A percentile compares a stretch with the other conserved stretches of the same genome.
phyloP scores from a whole-genome alignment of 2,797 vertebrate species.

The Garrulus glandarius region DNA sequence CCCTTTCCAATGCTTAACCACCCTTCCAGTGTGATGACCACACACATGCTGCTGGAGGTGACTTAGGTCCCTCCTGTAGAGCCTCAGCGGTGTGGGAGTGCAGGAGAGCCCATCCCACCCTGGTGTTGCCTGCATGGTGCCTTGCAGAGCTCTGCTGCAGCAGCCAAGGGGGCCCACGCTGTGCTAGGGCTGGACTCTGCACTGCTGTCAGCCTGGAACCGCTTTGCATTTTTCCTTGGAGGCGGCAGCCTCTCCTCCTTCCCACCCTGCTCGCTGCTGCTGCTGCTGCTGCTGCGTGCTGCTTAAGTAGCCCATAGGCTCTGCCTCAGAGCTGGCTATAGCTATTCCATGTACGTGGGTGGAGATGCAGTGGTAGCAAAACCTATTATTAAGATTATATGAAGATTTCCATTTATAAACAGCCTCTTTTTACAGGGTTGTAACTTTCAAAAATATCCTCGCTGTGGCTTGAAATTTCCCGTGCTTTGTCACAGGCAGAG shows the following conservation, averaged over 20 bases:
- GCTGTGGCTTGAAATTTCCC: neutral
- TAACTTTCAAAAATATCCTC: constrained; percentile 29
- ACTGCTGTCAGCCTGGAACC: neutral
- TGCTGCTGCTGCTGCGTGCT: neutral
- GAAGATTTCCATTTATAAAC: constrained; percentile 52
- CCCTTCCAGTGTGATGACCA: neutral
- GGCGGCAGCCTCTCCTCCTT: neutral
- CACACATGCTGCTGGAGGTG: fast-evolving
- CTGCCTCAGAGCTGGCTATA: neutral
- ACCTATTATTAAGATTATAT: constrained; percentile 55
- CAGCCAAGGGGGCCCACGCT: neutral
- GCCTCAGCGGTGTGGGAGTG: fast-evolving
- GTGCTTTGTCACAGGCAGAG: neutral
- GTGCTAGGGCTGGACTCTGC: neutral
- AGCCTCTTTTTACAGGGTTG: neutral
- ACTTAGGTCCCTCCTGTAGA: neutral
- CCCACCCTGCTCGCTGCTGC: neutral
- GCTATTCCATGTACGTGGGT: neutral
- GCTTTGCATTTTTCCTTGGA: neutral
- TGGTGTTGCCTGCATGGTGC: fast-evolving
- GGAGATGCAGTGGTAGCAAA: constrained; percentile 36
- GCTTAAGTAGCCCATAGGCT: neutral
- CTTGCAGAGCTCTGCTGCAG: neutral
- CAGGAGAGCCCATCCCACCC: neutral
- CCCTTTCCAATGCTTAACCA: neutral